phyloP scores from a whole-genome alignment of 2,888 invertebrate genomes.

The Lepas anatifera region DNA sequence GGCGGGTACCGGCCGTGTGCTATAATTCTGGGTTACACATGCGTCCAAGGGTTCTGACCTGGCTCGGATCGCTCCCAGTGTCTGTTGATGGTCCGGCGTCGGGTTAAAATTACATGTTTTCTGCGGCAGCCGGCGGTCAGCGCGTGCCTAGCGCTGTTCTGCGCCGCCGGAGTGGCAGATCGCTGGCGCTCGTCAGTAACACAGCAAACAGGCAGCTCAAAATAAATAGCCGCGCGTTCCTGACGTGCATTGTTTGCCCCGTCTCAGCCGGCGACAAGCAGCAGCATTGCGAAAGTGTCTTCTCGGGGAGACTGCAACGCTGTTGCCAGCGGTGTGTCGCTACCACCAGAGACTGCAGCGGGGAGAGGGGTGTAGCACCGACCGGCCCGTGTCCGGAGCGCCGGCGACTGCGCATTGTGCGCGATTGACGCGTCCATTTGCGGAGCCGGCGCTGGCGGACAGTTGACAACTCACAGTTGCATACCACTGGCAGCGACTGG shows the following conservation, averaged over 20 bases:
- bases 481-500: too few relatives aligned
- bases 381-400: not conserved
- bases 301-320: not conserved
- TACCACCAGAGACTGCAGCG: not conserved
- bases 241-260: not conserved
- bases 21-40: not conserved
- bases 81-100: not conserved
- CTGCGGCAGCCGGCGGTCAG: not conserved
- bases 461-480: too few relatives aligned
- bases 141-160: not conserved
- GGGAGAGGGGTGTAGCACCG: not conserved
- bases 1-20: not conserved
- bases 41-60: not conserved
- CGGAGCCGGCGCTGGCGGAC: too few relatives aligned
- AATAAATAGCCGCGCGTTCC: not conserved
- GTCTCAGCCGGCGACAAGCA: not conserved
- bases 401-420: not conserved
- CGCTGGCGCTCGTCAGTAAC: too few relatives aligned
- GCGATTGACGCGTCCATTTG: not conserved
- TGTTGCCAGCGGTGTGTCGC: not conserved
- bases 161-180: too few relatives aligned
- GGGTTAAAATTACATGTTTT: slow-evolving; percentile 5
- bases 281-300: too few relatives aligned
- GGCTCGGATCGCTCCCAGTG: not conserved
- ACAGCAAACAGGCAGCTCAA: not conserved